A percentile compares a stretch with the other conserved stretches of the same genome.
Evolutionary conservation across 2,888 invertebrate species (phyloP).

Genomic region (Ennomos quercinarius): DNA sequence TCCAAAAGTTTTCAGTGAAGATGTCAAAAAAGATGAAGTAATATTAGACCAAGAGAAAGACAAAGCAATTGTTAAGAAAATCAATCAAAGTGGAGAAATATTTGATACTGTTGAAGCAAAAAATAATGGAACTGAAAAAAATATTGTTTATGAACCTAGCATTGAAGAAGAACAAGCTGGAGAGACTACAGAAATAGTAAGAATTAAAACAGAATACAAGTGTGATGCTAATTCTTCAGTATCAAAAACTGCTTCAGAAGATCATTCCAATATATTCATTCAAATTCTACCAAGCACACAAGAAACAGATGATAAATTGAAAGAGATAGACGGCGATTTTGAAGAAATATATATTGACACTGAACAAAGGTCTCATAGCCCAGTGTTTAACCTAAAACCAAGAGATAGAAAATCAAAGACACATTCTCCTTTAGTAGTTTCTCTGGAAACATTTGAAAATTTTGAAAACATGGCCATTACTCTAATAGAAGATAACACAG

Average conservation of each 20-base stretch:
- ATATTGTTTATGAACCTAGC: not conserved
- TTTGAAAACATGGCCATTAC: slow-evolving; percentile 67
- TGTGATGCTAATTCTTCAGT: not conserved
- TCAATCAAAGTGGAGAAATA: no score
- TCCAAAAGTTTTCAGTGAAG: not conserved
- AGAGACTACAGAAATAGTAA: not conserved
- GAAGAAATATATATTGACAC: slow-evolving; percentile 26
- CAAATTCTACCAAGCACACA: not conserved
- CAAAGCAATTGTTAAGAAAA: no score
- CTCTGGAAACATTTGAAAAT: slow-evolving; percentile 67
- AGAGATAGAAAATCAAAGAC: slow-evolving; percentile 40
- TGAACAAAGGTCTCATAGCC: slow-evolving; percentile 52
- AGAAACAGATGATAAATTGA: not conserved
- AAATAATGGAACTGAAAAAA: no score
- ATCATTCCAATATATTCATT: slow-evolving; percentile 13
- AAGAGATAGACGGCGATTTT: slow-evolving; percentile 2
- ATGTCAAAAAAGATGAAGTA: no score
- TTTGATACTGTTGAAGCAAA: no score
- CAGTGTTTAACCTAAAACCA: slow-evolving; percentile 53
- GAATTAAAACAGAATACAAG: not conserved
- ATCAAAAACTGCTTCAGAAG: slow-evolving; percentile 7
- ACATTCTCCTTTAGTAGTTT: slow-evolving; percentile 54
- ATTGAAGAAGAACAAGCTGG: not conserved
- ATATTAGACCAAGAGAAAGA: no score
- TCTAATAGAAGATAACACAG: slow-evolving; percentile 51